Base-by-base conservation (phyloP, 2,888 invertebrate genomes). In the Emesis russula region DNA sequence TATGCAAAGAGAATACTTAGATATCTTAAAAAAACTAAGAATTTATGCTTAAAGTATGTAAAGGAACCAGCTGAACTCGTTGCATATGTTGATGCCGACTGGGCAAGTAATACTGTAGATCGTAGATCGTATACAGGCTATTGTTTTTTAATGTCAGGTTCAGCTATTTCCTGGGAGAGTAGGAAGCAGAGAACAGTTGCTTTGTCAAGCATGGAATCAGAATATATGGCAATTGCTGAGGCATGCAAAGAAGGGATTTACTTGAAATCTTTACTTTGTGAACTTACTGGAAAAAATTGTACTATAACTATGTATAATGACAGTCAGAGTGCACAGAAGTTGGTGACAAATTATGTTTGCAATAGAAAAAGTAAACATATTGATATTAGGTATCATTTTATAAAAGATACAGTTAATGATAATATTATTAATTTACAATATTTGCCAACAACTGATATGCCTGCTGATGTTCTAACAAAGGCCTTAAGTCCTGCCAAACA, bases 321-420 rank as follows among this genome's bases (percentile, higher is more conserved):
- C 36, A 36, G 36, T 36, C 36, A 6, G 36, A 36, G 36, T 36
- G 36, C 36, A 36, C 44, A 6, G 44, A 44, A 13, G 15, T 74
- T 81, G 25, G 13, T 41, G 18, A n/a, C 13, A n/a, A 36, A n/a
- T 25, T 18, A 13, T 38, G 36, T 53, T 71, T 48, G 73, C 18
- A 73, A 73, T n/a, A 38, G 31, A 38, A 73, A 73, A 73, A 71
- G 11, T 33, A 71, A 36, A 13, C 13, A 41, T 44, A 74, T 74
- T 74, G 44, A 31, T 53, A 11, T 78, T 11, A 44, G 44, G 9
- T 44, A 44, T 44, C 44, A 44, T 44, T 44, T 44, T 44, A 44
- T 44, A 44, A 44, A 44, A 44, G 44, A 44, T 9, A 9, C 44
- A 44, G 44, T 44, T 9, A 44, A 9, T 7, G 9, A 44, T 9